Conservation (phyloP, 2,113 vertebrate species). For the Parus major region DNA sequence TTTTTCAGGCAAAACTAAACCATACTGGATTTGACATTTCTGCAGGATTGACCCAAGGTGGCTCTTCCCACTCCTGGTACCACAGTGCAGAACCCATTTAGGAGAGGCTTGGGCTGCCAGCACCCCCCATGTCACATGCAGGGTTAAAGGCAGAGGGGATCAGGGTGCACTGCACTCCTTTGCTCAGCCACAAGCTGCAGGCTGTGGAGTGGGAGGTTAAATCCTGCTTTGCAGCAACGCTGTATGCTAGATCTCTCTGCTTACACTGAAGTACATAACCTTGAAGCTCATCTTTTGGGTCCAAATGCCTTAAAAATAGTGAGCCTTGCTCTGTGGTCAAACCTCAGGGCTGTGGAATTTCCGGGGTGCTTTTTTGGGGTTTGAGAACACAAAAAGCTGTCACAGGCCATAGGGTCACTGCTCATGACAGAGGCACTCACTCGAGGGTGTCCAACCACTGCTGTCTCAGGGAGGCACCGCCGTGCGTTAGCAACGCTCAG, state of each 20-base stretch:
- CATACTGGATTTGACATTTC: not conserved
- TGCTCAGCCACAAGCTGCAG: not conserved
- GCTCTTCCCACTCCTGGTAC: not conserved
- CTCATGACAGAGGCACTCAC: not conserved
- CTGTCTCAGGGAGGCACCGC: not conserved
- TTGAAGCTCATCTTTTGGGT: not conserved
- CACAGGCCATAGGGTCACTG: not conserved
- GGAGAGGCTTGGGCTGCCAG: not conserved
- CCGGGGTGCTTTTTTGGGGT: not conserved
- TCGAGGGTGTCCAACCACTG: not conserved
- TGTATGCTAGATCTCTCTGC: rapidly evolving
- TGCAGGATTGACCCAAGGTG: not conserved
- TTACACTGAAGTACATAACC: not conserved
- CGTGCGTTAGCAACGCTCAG: not conserved
- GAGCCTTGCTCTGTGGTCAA: not conserved
- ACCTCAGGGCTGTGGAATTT: not conserved
- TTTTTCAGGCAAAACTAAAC: not conserved
- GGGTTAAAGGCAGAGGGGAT: not conserved
- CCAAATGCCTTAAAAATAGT: not conserved
- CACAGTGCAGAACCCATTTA: not conserved
- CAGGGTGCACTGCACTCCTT: not conserved
- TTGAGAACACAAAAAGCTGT: not conserved
- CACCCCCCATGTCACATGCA: not conserved
- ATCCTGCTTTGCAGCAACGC: not conserved
- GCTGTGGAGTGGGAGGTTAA: not conserved